These are phyloP conservation scores for Drosophila falleni DNA, from an alignment of 2,888 invertebrate genomes.

Conservation along the genomic window DNA sequence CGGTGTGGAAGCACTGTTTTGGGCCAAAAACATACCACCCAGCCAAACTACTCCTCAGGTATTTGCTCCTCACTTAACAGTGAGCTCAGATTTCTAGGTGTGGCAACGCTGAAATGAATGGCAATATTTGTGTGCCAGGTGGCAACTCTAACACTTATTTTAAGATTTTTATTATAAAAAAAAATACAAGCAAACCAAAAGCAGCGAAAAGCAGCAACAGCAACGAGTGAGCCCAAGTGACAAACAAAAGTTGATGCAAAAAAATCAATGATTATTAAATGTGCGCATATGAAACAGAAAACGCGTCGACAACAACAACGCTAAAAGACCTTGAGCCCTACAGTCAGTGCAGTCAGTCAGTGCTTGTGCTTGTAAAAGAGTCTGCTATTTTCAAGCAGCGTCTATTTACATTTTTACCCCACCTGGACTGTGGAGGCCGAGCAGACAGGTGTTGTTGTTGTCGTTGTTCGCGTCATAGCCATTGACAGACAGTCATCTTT, in stretches of 20 bases:
- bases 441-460: constrained; percentile 75
- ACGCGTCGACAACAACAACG: constrained; percentile 25
- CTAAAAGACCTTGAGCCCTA: constrained; percentile 63
- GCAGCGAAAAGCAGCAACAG: constrained; percentile 56
- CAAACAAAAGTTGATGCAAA: constrained; percentile 54
- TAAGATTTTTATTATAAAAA: constrained; percentile 55
- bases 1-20: no score
- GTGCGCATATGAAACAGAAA: constrained; percentile 37
- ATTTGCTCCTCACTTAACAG: no score
- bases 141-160: constrained; percentile 26
- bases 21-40: no score
- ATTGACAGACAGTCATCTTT: constrained; percentile 41
- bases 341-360: constrained; percentile 7
- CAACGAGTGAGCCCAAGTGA: constrained; percentile 60
- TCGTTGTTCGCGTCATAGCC: constrained; percentile 26
- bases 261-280: constrained; percentile 63
- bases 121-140: no score
- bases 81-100: no score
- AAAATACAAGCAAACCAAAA: constrained; percentile 49
- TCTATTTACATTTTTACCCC: constrained; percentile 72
- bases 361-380: constrained; percentile 10
- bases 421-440: constrained; percentile 60
- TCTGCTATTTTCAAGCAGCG: constrained; percentile 61
- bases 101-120: no score
- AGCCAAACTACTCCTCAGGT: no score